Evolutionary conservation across 1,140 invertebrate species (phyloP).

Genomic region (Drosophila nigrodunni): DNA sequence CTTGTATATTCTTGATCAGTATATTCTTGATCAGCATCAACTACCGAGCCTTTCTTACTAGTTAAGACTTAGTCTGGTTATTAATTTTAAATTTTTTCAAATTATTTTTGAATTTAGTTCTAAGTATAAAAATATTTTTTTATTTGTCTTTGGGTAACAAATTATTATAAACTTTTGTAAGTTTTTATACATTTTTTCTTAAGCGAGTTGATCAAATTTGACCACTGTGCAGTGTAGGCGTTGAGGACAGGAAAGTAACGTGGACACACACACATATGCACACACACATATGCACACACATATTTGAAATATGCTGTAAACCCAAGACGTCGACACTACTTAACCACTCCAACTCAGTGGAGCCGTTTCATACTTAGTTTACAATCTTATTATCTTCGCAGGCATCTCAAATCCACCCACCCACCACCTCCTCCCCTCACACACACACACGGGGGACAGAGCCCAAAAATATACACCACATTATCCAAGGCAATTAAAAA

Average conservation of each 20-base stretch:
- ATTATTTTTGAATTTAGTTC: no score
- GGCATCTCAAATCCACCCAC: slow-evolving; percentile 59
- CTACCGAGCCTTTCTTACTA: no score
- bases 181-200: not conserved
- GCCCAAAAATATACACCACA: slow-evolving; percentile 37
- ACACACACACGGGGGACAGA: not conserved
- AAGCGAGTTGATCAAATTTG: not conserved
- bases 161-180: no score
- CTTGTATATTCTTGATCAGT: no score
- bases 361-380: slow-evolving; percentile 68
- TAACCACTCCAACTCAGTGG: slow-evolving; percentile 24
- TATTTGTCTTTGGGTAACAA: no score
- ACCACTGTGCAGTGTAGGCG: slow-evolving; percentile 15
- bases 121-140: no score
- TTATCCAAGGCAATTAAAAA: slow-evolving; percentile 76
- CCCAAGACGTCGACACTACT: slow-evolving; percentile 43
- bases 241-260: slow-evolving; percentile 11
- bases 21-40: no score
- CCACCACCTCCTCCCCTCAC: slow-evolving; percentile 10
- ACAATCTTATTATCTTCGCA: slow-evolving; percentile 78
- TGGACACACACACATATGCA: slow-evolving; percentile 26
- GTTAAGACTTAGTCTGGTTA: no score
- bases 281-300: slow-evolving; percentile 4
- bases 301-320: slow-evolving; percentile 27
- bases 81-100: no score